A percentile compares a stretch with the other conserved stretches of the same genome.
These are phyloP conservation scores for Gila robusta DNA, from an alignment of 2,797 vertebrate genomes.

Conservation along the genomic window DNA sequence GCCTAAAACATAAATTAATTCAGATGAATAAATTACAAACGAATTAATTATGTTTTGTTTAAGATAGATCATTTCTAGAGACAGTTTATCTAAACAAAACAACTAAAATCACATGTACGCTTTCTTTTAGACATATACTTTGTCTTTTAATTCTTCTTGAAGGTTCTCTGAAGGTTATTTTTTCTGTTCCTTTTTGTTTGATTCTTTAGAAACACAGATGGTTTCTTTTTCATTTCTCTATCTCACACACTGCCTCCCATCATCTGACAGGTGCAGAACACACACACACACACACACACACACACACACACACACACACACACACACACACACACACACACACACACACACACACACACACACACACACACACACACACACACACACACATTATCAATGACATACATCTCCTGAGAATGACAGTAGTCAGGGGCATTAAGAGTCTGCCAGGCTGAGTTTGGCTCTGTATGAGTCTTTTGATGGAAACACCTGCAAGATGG, in stretches of 20 bases:
- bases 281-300: constrained; percentile 30
- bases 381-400: constrained; percentile 37
- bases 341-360: background rate
- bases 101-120: background rate
- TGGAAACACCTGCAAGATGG: constrained; percentile 59
- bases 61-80: background rate
- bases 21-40: background rate
- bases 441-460: constrained; percentile 54
- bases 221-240: constrained; percentile 27
- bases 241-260: constrained; percentile 43
- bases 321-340: constrained; percentile 30
- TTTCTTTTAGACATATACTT: background rate
- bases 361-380: constrained; percentile 27
- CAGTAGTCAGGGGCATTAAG: constrained; percentile 45
- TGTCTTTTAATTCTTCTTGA: background rate
- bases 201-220: constrained; percentile 38
- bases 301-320: constrained; percentile 28
- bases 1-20: background rate
- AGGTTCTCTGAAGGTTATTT: background rate
- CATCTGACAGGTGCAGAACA: constrained; percentile 13
- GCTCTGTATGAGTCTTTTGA: constrained; percentile 43
- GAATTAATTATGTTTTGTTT: background rate
- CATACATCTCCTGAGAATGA: constrained; percentile 32
- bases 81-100: constrained; percentile 12
- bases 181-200: background rate